Evolutionary conservation across 2,113 vertebrate species (phyloP).

Genomic region (Pleuronectes platessa): DNA sequence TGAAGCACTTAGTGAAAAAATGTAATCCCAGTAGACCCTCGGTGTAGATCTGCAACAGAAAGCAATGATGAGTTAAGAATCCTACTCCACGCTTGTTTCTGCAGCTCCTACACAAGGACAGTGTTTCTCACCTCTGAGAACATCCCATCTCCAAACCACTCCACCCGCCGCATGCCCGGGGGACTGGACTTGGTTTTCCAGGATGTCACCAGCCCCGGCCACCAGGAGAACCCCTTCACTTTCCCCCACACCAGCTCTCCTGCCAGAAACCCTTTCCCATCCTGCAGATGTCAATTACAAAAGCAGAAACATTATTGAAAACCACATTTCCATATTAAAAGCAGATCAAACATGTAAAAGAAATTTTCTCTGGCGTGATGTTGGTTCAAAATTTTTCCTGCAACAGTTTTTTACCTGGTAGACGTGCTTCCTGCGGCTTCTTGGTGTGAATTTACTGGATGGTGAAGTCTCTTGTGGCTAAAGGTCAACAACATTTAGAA

Average conservation of each 20-base stretch:
- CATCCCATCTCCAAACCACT: slow-evolving; percentile 97
- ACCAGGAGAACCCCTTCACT: slow-evolving; percentile 92
- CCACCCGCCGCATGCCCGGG: slow-evolving; percentile 86
- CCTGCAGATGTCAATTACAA: slow-evolving; percentile 72
- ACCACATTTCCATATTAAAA: background rate
- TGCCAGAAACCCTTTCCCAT: slow-evolving; percentile 87
- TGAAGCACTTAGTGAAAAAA: slow-evolving; percentile 88
- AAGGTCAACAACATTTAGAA: slow-evolving; percentile 35
- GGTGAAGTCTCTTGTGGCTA: slow-evolving; percentile 53
- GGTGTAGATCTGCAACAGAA: slow-evolving; percentile 83
- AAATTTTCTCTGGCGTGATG: background rate
- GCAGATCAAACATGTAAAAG: background rate
- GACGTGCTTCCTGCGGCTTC: slow-evolving; percentile 36
- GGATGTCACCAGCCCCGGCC: slow-evolving; percentile 90
- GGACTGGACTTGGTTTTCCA: slow-evolving; percentile 85
- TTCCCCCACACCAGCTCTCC: slow-evolving; percentile 95
- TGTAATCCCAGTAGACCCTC: slow-evolving; percentile 85
- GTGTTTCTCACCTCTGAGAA: slow-evolving; percentile 89
- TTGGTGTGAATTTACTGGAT: slow-evolving; percentile 44
- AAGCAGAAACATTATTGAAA: background rate
- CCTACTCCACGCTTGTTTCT: background rate
- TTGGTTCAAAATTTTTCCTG: background rate
- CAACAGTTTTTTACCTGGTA: slow-evolving; percentile 68
- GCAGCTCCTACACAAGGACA: too few species aligned
- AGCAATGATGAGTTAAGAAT: background rate